Evolutionary conservation across 2,797 vertebrate species (phyloP), one percentile per base, ranked within the genome.

Genomic region (Mus spretus): DNA sequence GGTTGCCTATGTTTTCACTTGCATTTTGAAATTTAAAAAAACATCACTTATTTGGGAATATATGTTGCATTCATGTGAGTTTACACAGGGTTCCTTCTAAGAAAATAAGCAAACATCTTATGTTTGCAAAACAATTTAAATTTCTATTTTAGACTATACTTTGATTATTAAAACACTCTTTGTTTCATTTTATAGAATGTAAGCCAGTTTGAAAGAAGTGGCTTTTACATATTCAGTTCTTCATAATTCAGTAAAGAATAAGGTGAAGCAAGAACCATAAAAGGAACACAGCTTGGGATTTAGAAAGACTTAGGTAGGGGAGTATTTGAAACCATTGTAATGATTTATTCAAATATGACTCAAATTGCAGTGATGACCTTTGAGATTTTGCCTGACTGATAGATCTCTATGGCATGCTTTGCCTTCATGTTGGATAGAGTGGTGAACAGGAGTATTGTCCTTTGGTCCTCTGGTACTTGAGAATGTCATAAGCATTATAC

Each of bases 371-470:
- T 14, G 63, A 61, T 11, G 85, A 91, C 31, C 92, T 81, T 50
- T 63, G 11, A 15, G 3, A 17, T 77, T 61, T 80, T 94, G 34
- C 67, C 44, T 86, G 85, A 95, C 50, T 28, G 40, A 85, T 72
- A 78, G 84, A 37, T 50, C 40, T 6, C 44, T 53, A 24, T 20
- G 11, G 13, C 61, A 40, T 55, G 63, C 28, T 81, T 28, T 91
- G 80, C 57, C 94, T 28, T 93, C 40, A 55, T 15, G 6, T 24
- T 26, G 53, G 82, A 50, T 65, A 84, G 44, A 44, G 40, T n/a
- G 65, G 34, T 90, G 63, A 86, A 80, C 7, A 40, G n/a, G 7
- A 87, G 92, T 96, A 34, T 89, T 96, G n/a, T 93, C 82, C 37
- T 28, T 89, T 31, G 78, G 67, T 22, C 85, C 4, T 24, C 28